Evolutionary conservation across 2,797 vertebrate genomes (phyloP).

Genomic region (Siniperca undulata): DNA sequence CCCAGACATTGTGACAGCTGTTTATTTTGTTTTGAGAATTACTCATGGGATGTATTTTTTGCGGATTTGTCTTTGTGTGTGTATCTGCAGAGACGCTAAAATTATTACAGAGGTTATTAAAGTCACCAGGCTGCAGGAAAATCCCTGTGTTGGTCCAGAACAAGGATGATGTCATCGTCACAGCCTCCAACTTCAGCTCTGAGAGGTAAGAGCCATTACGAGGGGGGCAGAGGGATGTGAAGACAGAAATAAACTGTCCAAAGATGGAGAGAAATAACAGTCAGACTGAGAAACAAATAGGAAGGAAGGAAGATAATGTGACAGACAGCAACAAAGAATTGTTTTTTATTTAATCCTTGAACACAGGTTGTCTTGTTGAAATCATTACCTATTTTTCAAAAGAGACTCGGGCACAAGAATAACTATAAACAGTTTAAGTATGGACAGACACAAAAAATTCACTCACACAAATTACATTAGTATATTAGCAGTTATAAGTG

Average conservation of each 20-base stretch:
- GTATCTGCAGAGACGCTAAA: conserved; percentile 91
- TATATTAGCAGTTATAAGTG: too few relatives aligned
- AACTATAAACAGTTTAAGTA: background rate
- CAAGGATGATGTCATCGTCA: conserved; percentile 97
- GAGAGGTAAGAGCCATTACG: conserved; percentile 88
- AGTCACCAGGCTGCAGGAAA: conserved; percentile 98
- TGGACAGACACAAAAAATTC: background rate
- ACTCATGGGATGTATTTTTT: background rate
- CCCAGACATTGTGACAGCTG: background rate
- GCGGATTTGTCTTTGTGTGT: background rate
- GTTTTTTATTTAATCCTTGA: background rate
- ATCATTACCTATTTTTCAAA: background rate
- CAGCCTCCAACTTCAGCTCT: conserved; percentile 98
- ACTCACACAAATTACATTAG: too few relatives aligned
- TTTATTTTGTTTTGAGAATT: background rate
- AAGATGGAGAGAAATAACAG: background rate
- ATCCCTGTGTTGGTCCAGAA: conserved; percentile 98
- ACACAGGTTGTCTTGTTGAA: background rate
- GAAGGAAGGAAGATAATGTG: background rate
- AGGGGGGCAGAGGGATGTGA: background rate
- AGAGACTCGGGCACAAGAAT: background rate
- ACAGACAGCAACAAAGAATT: background rate
- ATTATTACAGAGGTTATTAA: conserved; percentile 94
- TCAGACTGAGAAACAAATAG: background rate
- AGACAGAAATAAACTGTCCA: background rate